Evolutionary conservation across 2,888 invertebrate species (phyloP), one percentile per base, ranked within the genome.

Genomic region (Mesoligia furuncula): DNA sequence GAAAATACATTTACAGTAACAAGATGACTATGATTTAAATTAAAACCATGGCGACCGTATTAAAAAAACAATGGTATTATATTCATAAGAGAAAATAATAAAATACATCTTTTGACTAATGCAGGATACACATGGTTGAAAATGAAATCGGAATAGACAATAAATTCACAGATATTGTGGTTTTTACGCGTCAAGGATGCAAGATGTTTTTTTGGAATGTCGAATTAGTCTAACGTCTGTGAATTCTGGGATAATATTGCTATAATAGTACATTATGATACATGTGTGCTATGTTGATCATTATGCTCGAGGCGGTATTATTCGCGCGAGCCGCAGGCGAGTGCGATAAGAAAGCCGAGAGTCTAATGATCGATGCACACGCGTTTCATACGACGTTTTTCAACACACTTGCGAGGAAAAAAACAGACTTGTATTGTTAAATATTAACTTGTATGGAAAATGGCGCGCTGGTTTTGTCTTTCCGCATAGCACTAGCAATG

Each of bases 1-100:
- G 90, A 90, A 88, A 89, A 88, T 84, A 85, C 81, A 85, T 85
- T 86, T 80, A 84, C 73, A 85, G 80, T 79, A 80, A 72, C 78
- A 80, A 73, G 69, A 77, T 80, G 66, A 80, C 83, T 85, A 80
- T 39, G 68, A 79, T 84, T 82, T 75, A 80, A 78, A 67, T 48
- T 77, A 27, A 86, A 83, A 81, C 79, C 79, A 72, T 51, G 69
- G 42, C 42, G 39, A 67, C 45, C 65, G 73, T 45, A 68, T 77
- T n/a, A 48, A 73, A 74, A 6, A 74, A 6, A 42, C 72, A 77
- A 59, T 39, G 75, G 80, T 54, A 77, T 65, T 27, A 77, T 73
- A 70, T 69, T 84, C 13, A 1, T 68, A 15, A 0, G 36, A 39
- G 24, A 70, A 67, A 70, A 67, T 73, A 70, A 74, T 69, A 76